Conservation (phyloP, 2,888 invertebrate genomes). For the Oligia strigilis region DNA sequence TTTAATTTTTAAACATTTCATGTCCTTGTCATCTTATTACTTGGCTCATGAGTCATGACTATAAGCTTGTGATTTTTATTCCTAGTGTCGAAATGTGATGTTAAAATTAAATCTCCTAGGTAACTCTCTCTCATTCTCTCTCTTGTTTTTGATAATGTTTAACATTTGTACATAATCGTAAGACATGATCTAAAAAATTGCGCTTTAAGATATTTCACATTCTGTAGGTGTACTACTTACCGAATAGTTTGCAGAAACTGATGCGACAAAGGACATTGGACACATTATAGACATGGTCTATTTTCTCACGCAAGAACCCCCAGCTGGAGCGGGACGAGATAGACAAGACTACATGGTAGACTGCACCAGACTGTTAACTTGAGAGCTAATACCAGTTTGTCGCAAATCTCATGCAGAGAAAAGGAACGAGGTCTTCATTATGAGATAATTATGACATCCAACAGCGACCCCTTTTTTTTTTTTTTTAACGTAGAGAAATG, state of each 20-base stretch:
- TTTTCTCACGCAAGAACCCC: neutral
- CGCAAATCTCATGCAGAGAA: neutral
- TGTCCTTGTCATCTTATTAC: neutral
- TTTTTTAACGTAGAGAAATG: too few species aligned
- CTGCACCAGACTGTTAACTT: too few species aligned
- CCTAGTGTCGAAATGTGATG: conserved; percentile 3
- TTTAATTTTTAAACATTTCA: conserved; percentile 54
- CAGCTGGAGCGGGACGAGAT: neutral
- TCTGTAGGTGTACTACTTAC: neutral
- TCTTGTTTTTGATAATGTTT: neutral
- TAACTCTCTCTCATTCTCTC: neutral
- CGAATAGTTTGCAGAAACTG: neutral
- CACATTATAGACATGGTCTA: neutral
- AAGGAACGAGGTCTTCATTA: neutral
- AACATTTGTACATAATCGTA: neutral
- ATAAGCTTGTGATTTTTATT: neutral
- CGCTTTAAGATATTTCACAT: neutral
- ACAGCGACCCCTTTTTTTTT: too few species aligned
- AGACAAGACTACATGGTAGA: neutral
- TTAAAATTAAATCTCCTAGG: neutral
- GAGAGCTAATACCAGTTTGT: neutral
- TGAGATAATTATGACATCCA: neutral
- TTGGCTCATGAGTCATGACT: neutral
- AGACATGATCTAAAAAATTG: neutral
- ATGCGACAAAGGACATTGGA: neutral